Base-by-base conservation (phyloP, 1,140 invertebrate genomes). In the Steinernema feltiae region DNA sequence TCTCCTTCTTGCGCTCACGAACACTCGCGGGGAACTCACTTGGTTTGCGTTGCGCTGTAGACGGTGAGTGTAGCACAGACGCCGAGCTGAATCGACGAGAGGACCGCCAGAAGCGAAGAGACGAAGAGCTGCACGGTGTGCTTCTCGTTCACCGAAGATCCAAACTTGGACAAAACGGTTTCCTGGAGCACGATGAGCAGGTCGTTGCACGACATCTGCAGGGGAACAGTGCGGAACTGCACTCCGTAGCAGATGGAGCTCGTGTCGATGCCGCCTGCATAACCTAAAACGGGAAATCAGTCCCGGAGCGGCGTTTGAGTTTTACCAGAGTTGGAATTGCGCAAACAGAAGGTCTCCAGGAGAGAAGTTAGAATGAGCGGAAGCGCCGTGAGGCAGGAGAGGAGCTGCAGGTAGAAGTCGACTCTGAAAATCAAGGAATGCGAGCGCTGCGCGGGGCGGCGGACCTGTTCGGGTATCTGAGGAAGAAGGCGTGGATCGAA, bases 161-260 rank as follows among this genome's bases (percentile, higher is more conserved):
- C 53, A 21, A 63, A 63, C 24, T 63, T 63, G 53, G 53, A 63
- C 53, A 63, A 15, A 21, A 63, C 53, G 53, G 53, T 17, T 3
- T 63, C 53, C 53, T 63, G 53, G 3, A 63, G 24, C 7, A 63
- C 24, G 53, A 63, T 12, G 53, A 63, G 53, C 53, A 63, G 12
- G 24, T 63, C 53, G 53, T 63, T 63, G 53, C 53, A 63, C 2
- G 53, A 63, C 53, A 63, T 63, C 53, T 63, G 53, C 53, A 63
- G 24, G 24, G 53, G 53, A 21, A 63, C 24, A 3, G 53, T 63
- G 7, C 53, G 53, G 53, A 63, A 63, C 24, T 63, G 53, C 2
- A 63, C 24, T 27, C 53, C 53, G 53, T 63, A 63, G 53, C 53
- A 63, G 53, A 63, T 63, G 12, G 53, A 63, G 53, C 7, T 63